phyloP scores from a whole-genome alignment of 53 echinoderm and acorn worm species.

The Arbacia lixula region DNA sequence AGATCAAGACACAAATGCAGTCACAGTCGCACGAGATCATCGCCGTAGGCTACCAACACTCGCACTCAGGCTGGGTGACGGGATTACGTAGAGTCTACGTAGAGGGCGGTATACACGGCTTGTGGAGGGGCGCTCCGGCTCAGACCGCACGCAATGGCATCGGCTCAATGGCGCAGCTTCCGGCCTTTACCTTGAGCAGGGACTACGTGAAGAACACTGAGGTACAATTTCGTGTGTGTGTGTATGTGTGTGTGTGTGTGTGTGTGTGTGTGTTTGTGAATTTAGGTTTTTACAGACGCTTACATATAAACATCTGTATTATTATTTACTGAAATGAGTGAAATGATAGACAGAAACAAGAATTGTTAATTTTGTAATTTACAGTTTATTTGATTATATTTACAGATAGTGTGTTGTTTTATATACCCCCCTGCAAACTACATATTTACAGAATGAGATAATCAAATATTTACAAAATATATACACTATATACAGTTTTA shows the following conservation, averaged over 20 bases:
- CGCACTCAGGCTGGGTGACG: slow-evolving; percentile 63
- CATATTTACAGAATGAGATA: background rate
- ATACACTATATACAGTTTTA: too few relatives aligned
- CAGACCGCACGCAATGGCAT: slow-evolving; percentile 78
- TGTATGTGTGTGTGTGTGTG: background rate
- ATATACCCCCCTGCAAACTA: background rate
- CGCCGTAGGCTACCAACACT: slow-evolving; percentile 92
- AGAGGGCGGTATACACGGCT: slow-evolving; percentile 74
- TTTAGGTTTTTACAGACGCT: too few relatives aligned
- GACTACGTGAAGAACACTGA: slow-evolving; percentile 74
- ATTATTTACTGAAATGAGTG: too few relatives aligned
- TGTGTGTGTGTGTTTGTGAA: too few relatives aligned
- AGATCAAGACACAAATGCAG: slow-evolving; percentile 94
- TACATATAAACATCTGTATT: too few relatives aligned
- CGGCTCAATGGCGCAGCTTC: slow-evolving; percentile 85
- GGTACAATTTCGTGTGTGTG: too few relatives aligned
- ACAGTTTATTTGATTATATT: too few relatives aligned
- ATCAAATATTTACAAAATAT: too few relatives aligned
- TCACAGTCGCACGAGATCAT: slow-evolving; percentile 74
- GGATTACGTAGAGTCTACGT: slow-evolving; percentile 70
- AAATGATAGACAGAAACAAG: too few relatives aligned
- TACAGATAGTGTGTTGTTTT: too few relatives aligned
- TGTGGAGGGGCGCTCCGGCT: slow-evolving; percentile 88
- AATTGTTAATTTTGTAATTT: too few relatives aligned
- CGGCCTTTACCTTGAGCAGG: slow-evolving; percentile 76